Percentiles rank a stretch among this genome's conserved stretches.
Conservation (phyloP, 2,888 invertebrate genomes). For the Orchesella flavescens region DNA sequence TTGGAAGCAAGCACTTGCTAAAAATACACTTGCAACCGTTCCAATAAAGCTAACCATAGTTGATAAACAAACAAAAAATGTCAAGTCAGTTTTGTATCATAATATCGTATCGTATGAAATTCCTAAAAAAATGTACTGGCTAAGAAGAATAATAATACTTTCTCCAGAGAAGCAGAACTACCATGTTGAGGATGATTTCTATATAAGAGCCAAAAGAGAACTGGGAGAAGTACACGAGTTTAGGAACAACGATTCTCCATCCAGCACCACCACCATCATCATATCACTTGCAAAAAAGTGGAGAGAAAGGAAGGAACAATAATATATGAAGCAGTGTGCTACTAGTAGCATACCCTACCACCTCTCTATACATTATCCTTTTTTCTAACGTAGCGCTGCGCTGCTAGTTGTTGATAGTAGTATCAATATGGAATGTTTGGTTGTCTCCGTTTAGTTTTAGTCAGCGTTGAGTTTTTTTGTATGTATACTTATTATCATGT, state of each 20-base stretch:
- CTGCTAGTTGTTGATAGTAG: no score
- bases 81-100: no score
- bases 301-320: neutral
- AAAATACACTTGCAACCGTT: neutral
- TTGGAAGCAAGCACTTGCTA: neutral
- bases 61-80: no score
- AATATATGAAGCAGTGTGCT: neutral
- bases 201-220: constrained; percentile 59
- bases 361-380: neutral
- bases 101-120: no score
- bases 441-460: neutral
- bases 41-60: neutral
- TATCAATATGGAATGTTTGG: no score
- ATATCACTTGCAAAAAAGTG: neutral
- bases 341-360: neutral
- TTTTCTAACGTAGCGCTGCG: no score
- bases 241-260: constrained; percentile 47
- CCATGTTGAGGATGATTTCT: constrained; percentile 52
- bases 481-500: neutral
- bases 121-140: no score
- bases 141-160: constrained; percentile 43
- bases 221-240: constrained; percentile 57
- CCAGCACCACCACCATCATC: neutral
- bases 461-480: neutral
- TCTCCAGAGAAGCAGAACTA: constrained; percentile 43